Base-by-base conservation (phyloP, 2,888 invertebrate species). In the Melieria picta region DNA sequence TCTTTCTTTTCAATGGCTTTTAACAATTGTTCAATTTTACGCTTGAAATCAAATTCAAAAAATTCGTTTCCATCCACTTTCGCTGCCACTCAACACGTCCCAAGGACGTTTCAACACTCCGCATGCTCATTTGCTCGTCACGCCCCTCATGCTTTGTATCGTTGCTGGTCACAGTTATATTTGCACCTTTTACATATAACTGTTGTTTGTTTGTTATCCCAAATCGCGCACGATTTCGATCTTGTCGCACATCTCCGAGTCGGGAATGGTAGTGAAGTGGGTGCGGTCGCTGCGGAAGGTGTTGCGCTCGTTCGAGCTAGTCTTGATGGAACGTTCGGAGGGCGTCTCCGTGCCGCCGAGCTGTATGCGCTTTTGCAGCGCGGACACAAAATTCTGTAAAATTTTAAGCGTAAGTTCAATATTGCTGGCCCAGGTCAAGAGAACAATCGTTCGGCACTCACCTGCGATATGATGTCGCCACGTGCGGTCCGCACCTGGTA, bases 401-500 rank as follows among this genome's bases (percentile, higher is more conserved):
- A 63, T 5, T 56, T 47, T 42, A 30, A 63, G 45, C 48, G 9
- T 5, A 5, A 47, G n/a, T 42, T 11, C 58, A n/a, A 43, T 42
- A 11, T 47, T 43, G 43, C 50, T 16, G 16, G 1, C 16, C 16
- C 62, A 65, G 50, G 13, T 5, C 30, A 45, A 30, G 13, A 5
- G 45, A 48, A 7, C 45, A 60, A 50, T 45, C 6, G 10, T 16
- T 11, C 56, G 10, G 61, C 11, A 72, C 79, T 76, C 83, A 93
- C 95, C 91, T 95, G 95, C 77, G 94, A 94, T 78, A 96, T 94
- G 76, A 96, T 94, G 87, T 96, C 96, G 11, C 96, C 96, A 80
- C 95, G 94, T 46, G 94, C 93, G 7, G 95, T 93, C 79, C 96
- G 91, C 71, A 95, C 94, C 88, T 96, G 95, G 88, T 96, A 96